phyloP scores from a whole-genome alignment of 2,888 invertebrate species.

The Xestobium rufovillosum region DNA sequence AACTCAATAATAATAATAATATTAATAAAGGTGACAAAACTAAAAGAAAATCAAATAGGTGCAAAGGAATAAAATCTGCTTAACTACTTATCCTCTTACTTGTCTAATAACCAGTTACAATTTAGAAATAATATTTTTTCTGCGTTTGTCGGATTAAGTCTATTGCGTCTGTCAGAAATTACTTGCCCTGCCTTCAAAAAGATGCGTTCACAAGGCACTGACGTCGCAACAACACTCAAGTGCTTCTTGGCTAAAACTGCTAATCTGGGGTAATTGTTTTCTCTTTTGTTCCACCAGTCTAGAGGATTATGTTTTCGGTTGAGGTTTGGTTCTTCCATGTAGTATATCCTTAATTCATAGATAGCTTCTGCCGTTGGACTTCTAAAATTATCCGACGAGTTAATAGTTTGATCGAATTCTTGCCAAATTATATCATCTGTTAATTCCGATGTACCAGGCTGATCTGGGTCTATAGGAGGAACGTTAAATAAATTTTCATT shows the following conservation, averaged over 20 bases:
- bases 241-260: constrained; percentile 8
- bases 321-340: constrained; percentile 6
- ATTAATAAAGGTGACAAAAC: no score
- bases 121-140: constrained; percentile 17
- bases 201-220: constrained; percentile 28
- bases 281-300: constrained; percentile 10
- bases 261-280: constrained; percentile 6
- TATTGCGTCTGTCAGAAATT: constrained; percentile 23
- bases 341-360: constrained; percentile 7
- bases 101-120: no score
- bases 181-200: constrained; percentile 27
- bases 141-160: constrained; percentile 22
- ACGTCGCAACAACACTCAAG: constrained; percentile 23
- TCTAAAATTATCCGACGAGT: background rate
- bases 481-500: constrained; percentile 5
- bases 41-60: no score
- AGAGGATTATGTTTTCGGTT: constrained; percentile 6
- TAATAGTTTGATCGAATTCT: constrained; percentile 11
- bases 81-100: no score
- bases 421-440: no score
- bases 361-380: constrained; percentile 9
- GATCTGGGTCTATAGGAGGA: background rate
- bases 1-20: no score
- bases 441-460: constrained; percentile 4
- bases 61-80: no score